Base-by-base conservation (phyloP, 2,113 vertebrate species). In the Physeter macrocephalus region DNA sequence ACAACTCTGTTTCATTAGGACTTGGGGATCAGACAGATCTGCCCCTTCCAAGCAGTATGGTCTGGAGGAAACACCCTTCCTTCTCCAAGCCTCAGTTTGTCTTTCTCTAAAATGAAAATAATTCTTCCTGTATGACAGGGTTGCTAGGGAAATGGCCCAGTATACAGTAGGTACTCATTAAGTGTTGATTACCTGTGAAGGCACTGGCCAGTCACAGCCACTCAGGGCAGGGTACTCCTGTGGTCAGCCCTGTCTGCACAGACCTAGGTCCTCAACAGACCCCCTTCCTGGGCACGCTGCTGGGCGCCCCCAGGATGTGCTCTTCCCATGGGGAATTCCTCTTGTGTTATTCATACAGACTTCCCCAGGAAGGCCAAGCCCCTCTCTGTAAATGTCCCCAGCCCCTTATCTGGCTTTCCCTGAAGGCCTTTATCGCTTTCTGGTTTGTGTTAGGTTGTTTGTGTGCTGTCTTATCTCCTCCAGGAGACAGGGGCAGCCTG, bases 401-500 rank as follows among this genome's bases (percentile, higher is more conserved):
- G 41, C 46, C 78, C 0, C 2, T 75, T 81, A 74, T 86, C 96
- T 84, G 88, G 74, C 88, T 74, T 91, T 88, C 54, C 34, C 59
- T 17, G 34, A 46, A 80, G 97, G 85, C 59, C 46, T 66, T 75
- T 91, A 31, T 91, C n/a, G 0, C 41, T 36, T 59, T 93, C 82
- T 94, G 89, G 82, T 80, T 86, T 93, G 46, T 94, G 89, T 95
- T 41, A 36, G 41, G 54, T 46, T 91, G 86, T 96, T 95, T 71
- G 25, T 78, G 61, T 88, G 78, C 1, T 17, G 52, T 81, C 93
- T 93, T 85, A 74, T 95, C 92, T 96, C 29, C 14, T 36, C 34
- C 25, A 29, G 49, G 62, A 74, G 82, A 52, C 10, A 8, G 64
- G 36, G 52, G n/a, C 41, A 27, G 91, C 81, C 90, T 82, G 52